These are phyloP conservation scores for Paedocypris sp. DNA, from an alignment of 2,113 vertebrate species.

Conservation along the genomic window DNA sequence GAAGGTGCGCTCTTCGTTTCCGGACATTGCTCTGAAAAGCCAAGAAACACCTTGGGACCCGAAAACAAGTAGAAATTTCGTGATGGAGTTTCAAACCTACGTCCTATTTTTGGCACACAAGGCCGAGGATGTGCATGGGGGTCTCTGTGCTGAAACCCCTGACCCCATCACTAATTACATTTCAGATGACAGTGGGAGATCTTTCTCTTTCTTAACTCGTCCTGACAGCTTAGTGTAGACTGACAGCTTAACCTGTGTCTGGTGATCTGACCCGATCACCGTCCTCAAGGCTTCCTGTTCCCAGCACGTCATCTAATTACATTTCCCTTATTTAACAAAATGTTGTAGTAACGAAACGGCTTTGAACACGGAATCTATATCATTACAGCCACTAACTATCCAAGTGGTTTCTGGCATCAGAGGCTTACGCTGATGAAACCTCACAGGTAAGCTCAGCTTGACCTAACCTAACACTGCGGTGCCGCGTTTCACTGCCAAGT, in stretches of 20 bases:
- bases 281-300: not conserved
- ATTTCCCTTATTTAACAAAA: not conserved
- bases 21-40: constrained; percentile 47
- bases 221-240: not conserved
- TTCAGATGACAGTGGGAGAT: not conserved
- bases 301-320: constrained; percentile 1
- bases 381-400: no score
- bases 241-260: not conserved
- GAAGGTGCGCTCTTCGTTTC: constrained; percentile 69
- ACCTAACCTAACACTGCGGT: not conserved
- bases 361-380: no score
- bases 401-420: no score
- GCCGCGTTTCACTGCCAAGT: not conserved
- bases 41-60: no score
- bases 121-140: constrained; percentile 10
- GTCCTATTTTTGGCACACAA: constrained; percentile 7
- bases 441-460: no score
- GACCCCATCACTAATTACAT: constrained; percentile 41
- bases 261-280: not conserved
- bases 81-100: constrained; percentile 4
- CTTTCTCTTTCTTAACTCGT: not conserved
- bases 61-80: no score
- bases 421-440: no score
- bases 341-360: no score
- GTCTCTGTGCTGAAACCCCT: constrained; percentile 32